Conservation (phyloP, 2,113 vertebrate species). For the Menidia beryllina region DNA sequence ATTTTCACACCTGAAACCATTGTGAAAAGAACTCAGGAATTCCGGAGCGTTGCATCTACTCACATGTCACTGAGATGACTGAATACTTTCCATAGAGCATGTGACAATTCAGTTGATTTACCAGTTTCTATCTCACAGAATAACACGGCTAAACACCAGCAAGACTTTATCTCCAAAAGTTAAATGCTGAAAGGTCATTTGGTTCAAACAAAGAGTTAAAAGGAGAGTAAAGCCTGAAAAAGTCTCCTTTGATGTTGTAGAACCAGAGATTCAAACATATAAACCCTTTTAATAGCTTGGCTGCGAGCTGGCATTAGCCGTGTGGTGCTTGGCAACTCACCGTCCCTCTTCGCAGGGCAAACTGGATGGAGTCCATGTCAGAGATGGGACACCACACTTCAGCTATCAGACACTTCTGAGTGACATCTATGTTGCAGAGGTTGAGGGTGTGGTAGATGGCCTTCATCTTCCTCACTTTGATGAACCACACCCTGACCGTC, state of each 20-base stretch:
- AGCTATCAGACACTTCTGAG: constrained; percentile 98
- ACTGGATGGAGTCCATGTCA: constrained; percentile 97
- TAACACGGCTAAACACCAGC: neutral
- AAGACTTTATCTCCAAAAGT: neutral
- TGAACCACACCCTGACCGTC: constrained; percentile 96
- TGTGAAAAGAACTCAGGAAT: neutral
- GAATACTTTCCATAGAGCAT: neutral
- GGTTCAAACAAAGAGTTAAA: no score
- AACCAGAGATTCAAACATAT: no score
- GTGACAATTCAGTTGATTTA: neutral
- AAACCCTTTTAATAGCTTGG: no score
- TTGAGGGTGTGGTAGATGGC: constrained; percentile 99
- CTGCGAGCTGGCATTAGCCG: no score
- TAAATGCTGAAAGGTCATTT: neutral
- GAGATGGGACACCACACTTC: constrained; percentile 98
- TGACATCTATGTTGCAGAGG: constrained; percentile 98
- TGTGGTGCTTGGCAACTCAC: constrained; percentile 80
- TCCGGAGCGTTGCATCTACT: neutral
- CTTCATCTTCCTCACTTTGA: constrained; percentile 99
- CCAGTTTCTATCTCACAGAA: neutral
- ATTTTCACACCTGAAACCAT: neutral
- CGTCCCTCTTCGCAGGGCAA: constrained; percentile 96
- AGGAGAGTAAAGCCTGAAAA: no score
- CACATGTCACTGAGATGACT: neutral
- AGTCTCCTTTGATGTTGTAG: no score